These are phyloP conservation scores for Mus spretus DNA, from an alignment of 2,797 vertebrate species.

Conservation along the genomic window DNA sequence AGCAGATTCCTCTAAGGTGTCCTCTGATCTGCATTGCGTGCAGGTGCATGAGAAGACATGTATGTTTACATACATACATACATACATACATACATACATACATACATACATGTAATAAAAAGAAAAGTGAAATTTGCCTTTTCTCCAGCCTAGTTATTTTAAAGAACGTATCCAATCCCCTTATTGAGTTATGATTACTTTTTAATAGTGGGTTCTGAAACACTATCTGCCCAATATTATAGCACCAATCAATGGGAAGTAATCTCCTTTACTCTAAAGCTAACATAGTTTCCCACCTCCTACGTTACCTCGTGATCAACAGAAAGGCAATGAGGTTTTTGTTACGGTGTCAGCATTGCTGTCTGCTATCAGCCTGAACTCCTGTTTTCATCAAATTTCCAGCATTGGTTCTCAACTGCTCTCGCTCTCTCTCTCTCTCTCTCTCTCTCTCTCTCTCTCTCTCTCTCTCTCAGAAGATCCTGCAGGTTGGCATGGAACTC, in stretches of 20 bases:
- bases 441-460: neutral
- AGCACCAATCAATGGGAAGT: neutral
- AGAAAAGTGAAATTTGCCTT: conserved; percentile 1
- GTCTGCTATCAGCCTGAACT: neutral
- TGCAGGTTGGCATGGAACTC: neutral
- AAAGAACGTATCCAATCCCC: conserved; percentile 27
- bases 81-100: neutral
- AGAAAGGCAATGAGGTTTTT: conserved; percentile 32
- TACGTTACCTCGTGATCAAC: neutral
- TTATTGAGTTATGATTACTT: conserved; percentile 7
- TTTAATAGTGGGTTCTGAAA: neutral
- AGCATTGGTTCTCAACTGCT: too few relatives aligned
- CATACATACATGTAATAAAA: neutral
- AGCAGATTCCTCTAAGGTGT: neutral
- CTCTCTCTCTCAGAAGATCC: neutral
- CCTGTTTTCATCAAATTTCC: neutral
- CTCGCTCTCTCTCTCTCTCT: neutral
- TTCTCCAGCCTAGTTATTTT: conserved; percentile 42
- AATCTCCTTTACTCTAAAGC: conserved; percentile 26
- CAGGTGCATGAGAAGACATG: neutral
- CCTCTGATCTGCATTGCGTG: neutral
- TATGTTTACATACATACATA: neutral
- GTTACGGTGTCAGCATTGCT: neutral
- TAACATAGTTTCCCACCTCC: neutral
- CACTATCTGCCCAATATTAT: conserved; percentile 28